Percentiles rank a stretch among this genome's conserved stretches.
Evolutionary conservation across 2,113 vertebrate genomes (phyloP).

Genomic region (Sterrhoptilus dennistouni): DNA sequence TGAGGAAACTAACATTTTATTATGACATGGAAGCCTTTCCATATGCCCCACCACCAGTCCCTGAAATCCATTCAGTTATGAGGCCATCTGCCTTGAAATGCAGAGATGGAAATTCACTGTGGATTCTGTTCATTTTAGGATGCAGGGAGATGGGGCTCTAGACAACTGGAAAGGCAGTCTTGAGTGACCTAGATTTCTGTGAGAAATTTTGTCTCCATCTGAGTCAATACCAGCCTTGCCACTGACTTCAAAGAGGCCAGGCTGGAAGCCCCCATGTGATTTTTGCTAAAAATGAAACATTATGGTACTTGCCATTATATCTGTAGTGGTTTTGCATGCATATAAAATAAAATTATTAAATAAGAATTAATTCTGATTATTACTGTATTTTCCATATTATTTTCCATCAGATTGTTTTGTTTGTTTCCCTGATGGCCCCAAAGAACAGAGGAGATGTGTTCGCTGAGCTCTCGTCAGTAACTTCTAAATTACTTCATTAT

Average conservation of each 20-base stretch:
- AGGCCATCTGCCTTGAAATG: background rate
- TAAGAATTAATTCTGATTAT: background rate
- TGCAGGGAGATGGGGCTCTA: background rate
- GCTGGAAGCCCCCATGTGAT: background rate
- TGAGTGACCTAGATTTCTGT: background rate
- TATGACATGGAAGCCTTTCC: background rate
- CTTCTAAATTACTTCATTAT: slow-evolving; percentile 27
- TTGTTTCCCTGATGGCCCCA: background rate
- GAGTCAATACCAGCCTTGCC: background rate
- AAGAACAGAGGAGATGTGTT: slow-evolving; percentile 42
- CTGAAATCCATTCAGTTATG: background rate
- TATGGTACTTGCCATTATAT: background rate
- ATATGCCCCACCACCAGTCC: background rate
- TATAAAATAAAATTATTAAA: background rate
- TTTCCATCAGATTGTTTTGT: slow-evolving; percentile 11
- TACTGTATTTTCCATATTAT: background rate
- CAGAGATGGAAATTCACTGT: background rate
- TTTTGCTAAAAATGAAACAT: background rate
- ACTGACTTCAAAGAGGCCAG: background rate
- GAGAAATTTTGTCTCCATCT: background rate
- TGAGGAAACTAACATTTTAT: background rate
- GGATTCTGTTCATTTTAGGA: background rate
- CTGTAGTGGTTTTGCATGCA: background rate
- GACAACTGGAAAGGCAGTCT: background rate
- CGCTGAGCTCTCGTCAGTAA: slow-evolving; percentile 20